Evolutionary conservation across 2,113 vertebrate species (phyloP).

Genomic region (Euleptes europaea): DNA sequence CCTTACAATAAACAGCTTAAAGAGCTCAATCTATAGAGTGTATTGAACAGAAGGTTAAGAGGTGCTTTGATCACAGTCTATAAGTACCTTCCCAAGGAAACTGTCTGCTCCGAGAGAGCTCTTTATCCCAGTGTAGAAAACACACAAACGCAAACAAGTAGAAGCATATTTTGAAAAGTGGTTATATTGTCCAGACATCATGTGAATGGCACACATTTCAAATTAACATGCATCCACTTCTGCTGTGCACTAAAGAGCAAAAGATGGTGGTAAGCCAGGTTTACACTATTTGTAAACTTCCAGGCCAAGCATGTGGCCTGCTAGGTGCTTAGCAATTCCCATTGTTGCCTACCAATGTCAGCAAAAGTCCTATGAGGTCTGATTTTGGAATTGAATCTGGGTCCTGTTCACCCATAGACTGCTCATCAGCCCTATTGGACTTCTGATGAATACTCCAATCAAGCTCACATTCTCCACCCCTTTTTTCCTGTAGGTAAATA

Average conservation of each 20-base stretch:
- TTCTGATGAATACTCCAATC: too few species aligned
- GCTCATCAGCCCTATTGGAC: too few species aligned
- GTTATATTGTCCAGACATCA: not conserved
- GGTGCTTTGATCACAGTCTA: not conserved
- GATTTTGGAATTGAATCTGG: too few species aligned
- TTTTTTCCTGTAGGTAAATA: too few species aligned
- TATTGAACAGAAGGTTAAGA: constrained; percentile 19
- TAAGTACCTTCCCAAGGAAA: constrained; percentile 6
- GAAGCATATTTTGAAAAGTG: constrained; percentile 21
- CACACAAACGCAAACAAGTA: not conserved
- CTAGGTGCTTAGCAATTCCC: not conserved
- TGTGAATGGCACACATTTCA: not conserved
- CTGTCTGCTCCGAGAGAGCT: not conserved
- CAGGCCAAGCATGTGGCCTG: not conserved
- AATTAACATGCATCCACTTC: not conserved
- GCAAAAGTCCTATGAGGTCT: too few species aligned
- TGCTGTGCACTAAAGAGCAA: not conserved
- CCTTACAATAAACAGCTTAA: constrained; percentile 13
- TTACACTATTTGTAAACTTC: too few species aligned
- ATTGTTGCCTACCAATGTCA: too few species aligned
- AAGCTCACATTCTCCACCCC: too few species aligned
- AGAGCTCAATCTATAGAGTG: constrained; percentile 8
- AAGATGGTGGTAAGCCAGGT: not conserved
- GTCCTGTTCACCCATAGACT: too few species aligned
- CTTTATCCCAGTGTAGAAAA: constrained; percentile 26